These are phyloP conservation scores for Okapia johnstoni DNA, from an alignment of 2,113 vertebrate species.

Conservation along the genomic window DNA sequence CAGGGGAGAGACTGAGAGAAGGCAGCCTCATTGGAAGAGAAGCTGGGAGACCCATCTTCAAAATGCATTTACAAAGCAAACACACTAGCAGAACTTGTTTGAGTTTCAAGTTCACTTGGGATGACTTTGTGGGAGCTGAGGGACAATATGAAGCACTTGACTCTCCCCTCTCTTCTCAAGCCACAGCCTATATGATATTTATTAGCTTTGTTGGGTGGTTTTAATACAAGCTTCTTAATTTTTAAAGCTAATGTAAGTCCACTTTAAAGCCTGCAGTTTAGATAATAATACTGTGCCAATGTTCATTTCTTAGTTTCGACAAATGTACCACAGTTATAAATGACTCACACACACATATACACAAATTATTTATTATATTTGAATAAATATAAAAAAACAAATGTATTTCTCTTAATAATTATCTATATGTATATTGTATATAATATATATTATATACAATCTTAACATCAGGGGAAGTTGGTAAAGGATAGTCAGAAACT, in stretches of 20 bases:
- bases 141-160: not conserved
- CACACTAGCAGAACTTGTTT: not conserved
- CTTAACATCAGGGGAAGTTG: not conserved
- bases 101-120: not conserved
- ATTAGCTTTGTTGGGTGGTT: not conserved
- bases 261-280: not conserved
- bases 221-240: not conserved
- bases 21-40: not conserved
- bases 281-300: not conserved
- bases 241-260: constrained; percentile 1
- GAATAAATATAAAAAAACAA: not conserved
- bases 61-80: not conserved
- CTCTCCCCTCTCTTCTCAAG: not conserved
- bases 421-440: not conserved
- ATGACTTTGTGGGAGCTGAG: not conserved
- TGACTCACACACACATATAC: not conserved
- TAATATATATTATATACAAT: not conserved
- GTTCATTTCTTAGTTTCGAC: not conserved
- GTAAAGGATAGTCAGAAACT: not conserved
- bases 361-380: not conserved
- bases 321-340: not conserved
- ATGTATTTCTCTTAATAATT: not conserved
- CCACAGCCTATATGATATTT: not conserved
- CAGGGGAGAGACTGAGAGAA: not conserved
- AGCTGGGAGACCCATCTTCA: not conserved